Conservation (phyloP, 2,888 invertebrate species). For the Melipona beecheii region DNA sequence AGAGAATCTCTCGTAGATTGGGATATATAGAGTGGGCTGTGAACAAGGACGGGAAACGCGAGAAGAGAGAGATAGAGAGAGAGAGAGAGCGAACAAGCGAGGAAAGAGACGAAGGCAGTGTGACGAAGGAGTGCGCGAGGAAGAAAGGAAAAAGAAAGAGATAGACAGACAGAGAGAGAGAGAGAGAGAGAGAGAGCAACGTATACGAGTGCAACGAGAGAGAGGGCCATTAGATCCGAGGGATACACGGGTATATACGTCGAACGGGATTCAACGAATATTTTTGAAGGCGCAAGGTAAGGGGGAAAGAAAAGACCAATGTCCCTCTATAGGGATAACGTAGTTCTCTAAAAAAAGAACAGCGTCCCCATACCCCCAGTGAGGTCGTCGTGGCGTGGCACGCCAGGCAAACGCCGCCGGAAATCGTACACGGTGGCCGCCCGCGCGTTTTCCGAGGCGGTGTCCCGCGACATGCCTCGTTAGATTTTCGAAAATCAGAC, state of each 20-base stretch:
- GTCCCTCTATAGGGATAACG: slow-evolving; percentile 42
- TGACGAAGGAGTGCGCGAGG: slow-evolving; percentile 47
- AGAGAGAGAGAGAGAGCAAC: slow-evolving; percentile 50
- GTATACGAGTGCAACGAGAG: slow-evolving; percentile 43
- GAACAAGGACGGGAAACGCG: slow-evolving; percentile 44
- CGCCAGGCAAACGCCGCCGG: slow-evolving; percentile 66
- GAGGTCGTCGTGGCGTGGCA: slow-evolving; percentile 67
- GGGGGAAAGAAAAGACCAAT: slow-evolving; percentile 21
- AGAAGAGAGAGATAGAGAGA: slow-evolving; percentile 2
- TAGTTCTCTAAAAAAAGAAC: slow-evolving; percentile 62
- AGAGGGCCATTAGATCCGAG: slow-evolving; percentile 52
- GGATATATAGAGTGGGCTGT: slow-evolving; percentile 54
- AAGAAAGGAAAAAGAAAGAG: slow-evolving; percentile 40
- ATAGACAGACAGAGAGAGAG: background rate
- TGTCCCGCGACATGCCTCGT: slow-evolving; percentile 23
- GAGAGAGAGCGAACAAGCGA: background rate
- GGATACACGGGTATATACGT: slow-evolving; percentile 37
- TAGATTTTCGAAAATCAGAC: slow-evolving; percentile 11
- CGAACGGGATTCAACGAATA: slow-evolving; percentile 44
- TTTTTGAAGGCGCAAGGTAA: slow-evolving; percentile 57
- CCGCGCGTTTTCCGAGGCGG: slow-evolving; percentile 62
- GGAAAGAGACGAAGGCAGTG: slow-evolving; percentile 32
- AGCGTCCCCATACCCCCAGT: slow-evolving; percentile 44
- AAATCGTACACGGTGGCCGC: slow-evolving; percentile 64
- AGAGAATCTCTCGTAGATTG: slow-evolving; percentile 63